Evolutionary conservation across 37 sponge, comb jelly and placozoan species (phyloP), one percentile per base, ranked within the genome.

Genomic region (Geodia barretti): DNA sequence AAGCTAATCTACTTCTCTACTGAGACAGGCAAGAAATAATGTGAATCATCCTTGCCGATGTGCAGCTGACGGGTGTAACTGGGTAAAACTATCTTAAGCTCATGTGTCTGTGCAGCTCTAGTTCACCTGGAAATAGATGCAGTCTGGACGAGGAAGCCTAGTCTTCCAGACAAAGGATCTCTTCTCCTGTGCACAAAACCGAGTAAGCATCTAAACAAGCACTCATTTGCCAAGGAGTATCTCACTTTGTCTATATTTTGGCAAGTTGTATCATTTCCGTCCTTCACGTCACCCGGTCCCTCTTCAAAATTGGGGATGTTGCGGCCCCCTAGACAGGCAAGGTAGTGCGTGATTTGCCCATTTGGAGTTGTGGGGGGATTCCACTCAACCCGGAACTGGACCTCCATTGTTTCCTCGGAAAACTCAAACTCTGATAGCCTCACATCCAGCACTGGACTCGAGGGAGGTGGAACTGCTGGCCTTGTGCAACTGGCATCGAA

Each of bases 101-200:
- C n/a, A n/a, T n/a, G n/a, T n/a, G n/a, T n/a, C n/a, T n/a, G n/a
- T n/a, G n/a, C n/a, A n/a, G n/a, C n/a, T n/a, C n/a, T n/a, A n/a
- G n/a, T n/a, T n/a, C 7, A 79, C 79, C 68, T 67, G 68, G 30
- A 37, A 68, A 40, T 66, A 68, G 54, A 79, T 67, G 32, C 68
- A 67, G 2, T 79, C 14, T 47, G 54, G 54, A 47, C 54, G 54
- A 47, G 54, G 54, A 47, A 14, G 11, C 14, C 54, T 47, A 14
- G 7, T 17, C 7, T 47, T 47, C 54, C 54, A 47, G 54, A 14
- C 14, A 14, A 17, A 47, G 14, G 54, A 47, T n/a, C n/a, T n/a
- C n/a, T n/a, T n/a, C n/a, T n/a, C n/a, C n/a, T n/a, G n/a, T n/a
- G n/a, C n/a, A n/a, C n/a, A n/a, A n/a, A n/a, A n/a, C n/a, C n/a